These are phyloP conservation scores for Setophaga coronata DNA, from an alignment of 2,113 vertebrate genomes.

Conservation along the genomic window DNA sequence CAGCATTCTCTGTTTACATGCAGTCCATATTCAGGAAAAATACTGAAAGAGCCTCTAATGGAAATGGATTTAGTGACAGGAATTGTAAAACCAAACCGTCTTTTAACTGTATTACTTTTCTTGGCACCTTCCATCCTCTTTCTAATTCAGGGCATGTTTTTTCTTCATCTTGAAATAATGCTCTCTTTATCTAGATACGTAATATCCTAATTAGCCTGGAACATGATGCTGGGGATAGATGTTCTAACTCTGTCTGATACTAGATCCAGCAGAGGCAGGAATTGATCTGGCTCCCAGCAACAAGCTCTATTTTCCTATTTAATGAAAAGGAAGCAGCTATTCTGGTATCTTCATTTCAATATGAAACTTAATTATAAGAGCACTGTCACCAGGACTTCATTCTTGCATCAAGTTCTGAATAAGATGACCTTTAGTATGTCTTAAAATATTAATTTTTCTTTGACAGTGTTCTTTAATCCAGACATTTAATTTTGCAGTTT, in stretches of 20 bases:
- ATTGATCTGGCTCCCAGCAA: neutral
- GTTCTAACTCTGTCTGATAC: neutral
- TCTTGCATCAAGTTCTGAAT: neutral
- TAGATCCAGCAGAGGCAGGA: neutral
- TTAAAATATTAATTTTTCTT: neutral
- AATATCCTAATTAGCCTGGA: neutral
- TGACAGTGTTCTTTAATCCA: neutral
- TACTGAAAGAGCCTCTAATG: neutral
- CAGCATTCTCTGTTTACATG: neutral
- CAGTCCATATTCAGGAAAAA: neutral
- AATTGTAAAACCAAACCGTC: neutral
- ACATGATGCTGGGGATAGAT: neutral
- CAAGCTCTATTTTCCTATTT: neutral
- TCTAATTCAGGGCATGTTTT: neutral
- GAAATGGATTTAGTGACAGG: neutral
- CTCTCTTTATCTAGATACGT: accelerated
- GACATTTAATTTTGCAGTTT: neutral
- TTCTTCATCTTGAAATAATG: neutral
- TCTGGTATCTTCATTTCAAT: neutral
- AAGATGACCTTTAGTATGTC: neutral
- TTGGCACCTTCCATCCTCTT: neutral
- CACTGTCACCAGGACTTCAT: neutral
- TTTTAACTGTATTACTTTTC: neutral
- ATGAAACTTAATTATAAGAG: neutral
- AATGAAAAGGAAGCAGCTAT: neutral